A percentile compares a stretch with the other conserved stretches of the same genome.
Evolutionary conservation across 1,140 invertebrate species (phyloP).

Genomic region (Chlorops oryzae): DNA sequence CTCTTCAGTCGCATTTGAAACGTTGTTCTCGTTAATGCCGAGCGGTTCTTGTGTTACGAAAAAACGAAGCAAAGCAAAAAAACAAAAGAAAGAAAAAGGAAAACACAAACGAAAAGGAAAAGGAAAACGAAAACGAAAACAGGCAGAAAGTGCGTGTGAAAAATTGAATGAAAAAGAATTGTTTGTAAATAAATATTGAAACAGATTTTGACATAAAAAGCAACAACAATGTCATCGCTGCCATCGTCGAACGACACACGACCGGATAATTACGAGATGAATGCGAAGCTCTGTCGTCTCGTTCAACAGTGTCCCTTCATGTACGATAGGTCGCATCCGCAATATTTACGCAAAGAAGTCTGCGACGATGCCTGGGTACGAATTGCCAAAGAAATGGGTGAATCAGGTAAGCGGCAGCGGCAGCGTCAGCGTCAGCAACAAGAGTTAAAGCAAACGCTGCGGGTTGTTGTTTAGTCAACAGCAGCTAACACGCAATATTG

Average conservation of each 20-base stretch:
- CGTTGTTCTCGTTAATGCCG: not conserved
- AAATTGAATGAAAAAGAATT: no score
- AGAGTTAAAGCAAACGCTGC: no score
- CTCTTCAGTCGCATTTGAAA: not conserved
- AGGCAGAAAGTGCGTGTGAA: no score
- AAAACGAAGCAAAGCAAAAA: no score
- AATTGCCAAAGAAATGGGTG: constrained; percentile 27
- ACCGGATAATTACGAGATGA: constrained; percentile 25
- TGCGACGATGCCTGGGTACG: constrained; percentile 31
- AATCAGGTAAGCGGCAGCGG: constrained; percentile 28
- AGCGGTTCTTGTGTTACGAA: no score
- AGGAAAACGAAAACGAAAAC: not conserved
- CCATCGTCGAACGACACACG: constrained; percentile 14
- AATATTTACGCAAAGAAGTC: constrained; percentile 28
- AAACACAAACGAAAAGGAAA: not conserved
- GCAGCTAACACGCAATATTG: no score
- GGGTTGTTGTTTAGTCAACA: no score
- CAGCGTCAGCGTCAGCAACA: no score
- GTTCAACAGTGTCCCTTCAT: constrained; percentile 33
- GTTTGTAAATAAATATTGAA: no score
- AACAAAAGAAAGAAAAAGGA: not conserved
- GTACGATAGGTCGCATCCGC: constrained; percentile 30
- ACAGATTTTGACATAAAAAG: no score
- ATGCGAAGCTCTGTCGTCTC: constrained; percentile 35
- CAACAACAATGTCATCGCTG: not conserved